Evolutionary conservation across 2,888 invertebrate genomes (phyloP).

Genomic region (Caenorhabditis becei): DNA sequence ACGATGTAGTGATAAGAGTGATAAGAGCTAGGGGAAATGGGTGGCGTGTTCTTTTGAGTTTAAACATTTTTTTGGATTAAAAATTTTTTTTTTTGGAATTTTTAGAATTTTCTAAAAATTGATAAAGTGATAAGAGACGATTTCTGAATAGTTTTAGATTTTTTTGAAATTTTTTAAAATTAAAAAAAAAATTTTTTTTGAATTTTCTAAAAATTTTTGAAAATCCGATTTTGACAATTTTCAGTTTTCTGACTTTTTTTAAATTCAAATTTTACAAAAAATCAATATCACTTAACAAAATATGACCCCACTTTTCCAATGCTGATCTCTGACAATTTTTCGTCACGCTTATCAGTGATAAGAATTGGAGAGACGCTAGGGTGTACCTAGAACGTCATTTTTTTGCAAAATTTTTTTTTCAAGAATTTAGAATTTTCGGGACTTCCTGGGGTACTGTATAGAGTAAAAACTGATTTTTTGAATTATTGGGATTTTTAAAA

Average conservation of each 20-base stretch:
- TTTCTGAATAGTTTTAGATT: background rate
- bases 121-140: background rate
- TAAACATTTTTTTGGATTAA: background rate
- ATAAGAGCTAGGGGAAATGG: background rate
- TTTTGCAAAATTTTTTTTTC: background rate
- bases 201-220: conserved; percentile 2
- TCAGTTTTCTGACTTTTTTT: background rate
- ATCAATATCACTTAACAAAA: no score
- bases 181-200: conserved; percentile 5
- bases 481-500: background rate
- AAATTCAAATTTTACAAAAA: no score
- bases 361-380: background rate
- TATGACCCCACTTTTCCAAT: background rate
- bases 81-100: background rate
- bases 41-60: background rate
- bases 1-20: no score
- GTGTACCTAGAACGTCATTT: background rate
- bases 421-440: background rate
- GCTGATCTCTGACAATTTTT: background rate
- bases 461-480: background rate
- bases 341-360: background rate
- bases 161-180: background rate
- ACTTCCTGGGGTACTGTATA: no score
- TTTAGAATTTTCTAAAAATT: background rate
- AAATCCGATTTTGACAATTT: background rate